Conservation (phyloP, 2,113 vertebrate genomes). For the Tachysurus vachellii region DNA sequence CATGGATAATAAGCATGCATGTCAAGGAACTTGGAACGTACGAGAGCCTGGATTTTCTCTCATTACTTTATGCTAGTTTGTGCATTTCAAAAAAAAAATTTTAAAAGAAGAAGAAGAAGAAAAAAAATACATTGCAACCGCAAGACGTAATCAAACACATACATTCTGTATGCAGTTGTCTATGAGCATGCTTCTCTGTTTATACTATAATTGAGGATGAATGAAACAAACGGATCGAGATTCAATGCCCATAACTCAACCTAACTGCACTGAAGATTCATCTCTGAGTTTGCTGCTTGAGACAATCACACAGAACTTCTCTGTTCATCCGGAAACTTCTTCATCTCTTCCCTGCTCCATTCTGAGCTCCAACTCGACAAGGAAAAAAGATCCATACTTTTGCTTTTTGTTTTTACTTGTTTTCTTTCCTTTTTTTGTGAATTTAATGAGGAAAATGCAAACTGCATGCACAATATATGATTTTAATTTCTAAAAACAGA, state of each 20-base stretch:
- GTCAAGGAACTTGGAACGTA: constrained; percentile 25
- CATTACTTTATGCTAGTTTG: constrained; percentile 52
- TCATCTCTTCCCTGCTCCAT: constrained; percentile 70
- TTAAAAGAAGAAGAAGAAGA: constrained; percentile 31
- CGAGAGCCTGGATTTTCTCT: constrained; percentile 40
- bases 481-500: constrained; percentile 70
- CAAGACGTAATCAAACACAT: constrained; percentile 49
- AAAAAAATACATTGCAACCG: constrained; percentile 25
- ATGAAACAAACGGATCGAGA: constrained; percentile 59
- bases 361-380: constrained; percentile 56
- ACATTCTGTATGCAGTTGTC: constrained; percentile 61
- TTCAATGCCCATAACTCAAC: constrained; percentile 54
- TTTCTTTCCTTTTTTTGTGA: constrained; percentile 63
- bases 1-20: constrained; percentile 37
- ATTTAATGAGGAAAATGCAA: constrained; percentile 70
- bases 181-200: constrained; percentile 63
- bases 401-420: constrained; percentile 14
- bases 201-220: constrained; percentile 56
- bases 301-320: constrained; percentile 68
- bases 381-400: constrained; percentile 53
- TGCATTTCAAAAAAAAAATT: constrained; percentile 50
- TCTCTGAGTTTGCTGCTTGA: constrained; percentile 63
- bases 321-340: constrained; percentile 73
- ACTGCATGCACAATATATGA: constrained; percentile 76
- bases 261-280: constrained; percentile 53